Base-by-base conservation (phyloP, 23 tunicate species). In the Styela clava region DNA sequence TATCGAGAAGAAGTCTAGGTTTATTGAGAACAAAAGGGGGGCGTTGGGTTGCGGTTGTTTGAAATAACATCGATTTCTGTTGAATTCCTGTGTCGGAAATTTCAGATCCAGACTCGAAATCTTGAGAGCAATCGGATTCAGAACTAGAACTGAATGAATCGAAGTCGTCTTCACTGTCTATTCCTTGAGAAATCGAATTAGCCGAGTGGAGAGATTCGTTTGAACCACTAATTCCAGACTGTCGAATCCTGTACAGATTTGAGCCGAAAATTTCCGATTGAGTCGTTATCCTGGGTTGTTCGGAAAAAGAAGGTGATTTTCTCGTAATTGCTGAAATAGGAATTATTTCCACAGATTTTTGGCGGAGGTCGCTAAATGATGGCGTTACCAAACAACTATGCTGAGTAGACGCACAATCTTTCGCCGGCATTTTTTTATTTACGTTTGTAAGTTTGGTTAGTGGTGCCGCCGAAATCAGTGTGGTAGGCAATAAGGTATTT, bases 191-290 rank as follows among this genome's bases (percentile, higher is more conserved):
- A 19, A 19, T 21, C 16, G n/a, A 16, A 29, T 29, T 24, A 31
- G 16, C 27, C 24, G 73, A 68, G n/a, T 68, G 73, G 24, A 68
- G 27, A 20, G 73, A 68, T 16, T 68, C 73, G n/a, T 68, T 68
- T 16, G 73, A 68, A 24, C 73, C 73, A 24, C 73, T 31, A 21
- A 68, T 24, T 29, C 16, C 28, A 18, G 73, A 68, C 24, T 68
- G 24, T 18, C 73, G 73, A 31, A 68, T 68, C 27, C 73, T 29
- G n/a, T 68, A 68, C 28, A 68, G n/a, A 68, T 68, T 68, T 68
- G 73, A 68, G 28, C 31, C 24, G 16, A 24, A 24, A n/a, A n/a
- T n/a, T n/a, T n/a, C n/a, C n/a, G n/a, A n/a, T n/a, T n/a, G n/a
- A n/a, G n/a, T n/a, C n/a, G n/a, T n/a, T n/a, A n/a, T n/a, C n/a